Evolutionary conservation across 2,113 vertebrate genomes (phyloP), one percentile per base, ranked within the genome.

Genomic region (Oreocharis arfaki): DNA sequence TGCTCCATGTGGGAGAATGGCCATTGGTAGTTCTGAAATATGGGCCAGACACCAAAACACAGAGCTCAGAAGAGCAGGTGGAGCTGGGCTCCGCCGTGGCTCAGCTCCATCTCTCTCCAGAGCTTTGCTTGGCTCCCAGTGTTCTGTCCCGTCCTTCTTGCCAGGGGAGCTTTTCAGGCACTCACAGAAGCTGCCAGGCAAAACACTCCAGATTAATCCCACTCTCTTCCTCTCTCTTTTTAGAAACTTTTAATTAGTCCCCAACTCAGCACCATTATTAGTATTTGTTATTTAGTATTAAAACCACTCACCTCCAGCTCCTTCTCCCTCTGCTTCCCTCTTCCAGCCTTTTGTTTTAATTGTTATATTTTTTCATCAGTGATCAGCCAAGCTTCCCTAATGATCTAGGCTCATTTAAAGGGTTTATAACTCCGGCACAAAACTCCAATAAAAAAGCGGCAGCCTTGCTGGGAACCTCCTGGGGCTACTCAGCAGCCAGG

Each of bases 351-450:
- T 98, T 95, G 89, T 97, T 98, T 98, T 97, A 98, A 98, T 98
- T 98, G 97, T 98, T 97, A 95, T 95, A 97, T 98, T 98, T 98
- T 97, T 98, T 97, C 97, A 97, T 97, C 97, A 98, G 97, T 97
- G 97, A 98, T 98, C 97, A 98, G 97, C 97, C 70, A 89, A 97
- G 98, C 97, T 98, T 98, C 94, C 84, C 98, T 98, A 98, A 98
- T 98, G 97, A 98, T 98, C 97, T 95, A 90, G 94, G 90, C 96
- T 97, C 97, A 98, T 98, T 98, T 98, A 96, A 96, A 96, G 96
- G 94, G 96, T 97, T 98, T 98, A 97, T 95, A 97, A 96, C 96
- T 97, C 87, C 18, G 74, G 97, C 93, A 85, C 93, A 97, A 89
- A 98, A 93, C 93, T 97, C 95, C 97, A 98, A 97, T 98, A 97